Evolutionary conservation across 2,888 invertebrate species (phyloP), one percentile per base, ranked within the genome.

Genomic region (Arge pagana): DNA sequence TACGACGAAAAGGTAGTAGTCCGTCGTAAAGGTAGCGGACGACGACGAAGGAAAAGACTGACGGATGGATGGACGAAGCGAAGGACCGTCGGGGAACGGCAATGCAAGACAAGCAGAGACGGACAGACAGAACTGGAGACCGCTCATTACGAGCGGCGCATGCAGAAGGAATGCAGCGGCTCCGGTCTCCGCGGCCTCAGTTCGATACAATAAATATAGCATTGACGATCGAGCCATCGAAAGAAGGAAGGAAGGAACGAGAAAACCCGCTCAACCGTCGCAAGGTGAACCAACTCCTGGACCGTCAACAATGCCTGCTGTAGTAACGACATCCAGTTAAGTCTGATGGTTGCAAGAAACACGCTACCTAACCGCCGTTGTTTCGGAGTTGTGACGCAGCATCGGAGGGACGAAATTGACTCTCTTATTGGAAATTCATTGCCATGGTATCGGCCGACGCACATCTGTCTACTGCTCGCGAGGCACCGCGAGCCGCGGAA

Each of bases 111-210:
- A 62, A 62, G 63, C 62, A 62, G 59, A 63, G 67, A 69, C 70
- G 71, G 72, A 70, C 68, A 62, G 73, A 71, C 71, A 66, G 72
- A 66, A 64, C 63, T 61, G 67, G 67, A 71, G 73, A 68, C 65
- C 71, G 71, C 72, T 74, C 74, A 74, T 74, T 74, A 74, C 72
- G 71, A 61, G 63, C 68, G 65, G 66, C 68, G 70, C 67, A 72
- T 71, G 66, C 72, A 68, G 70, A 65, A 63, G 72, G 74, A 74
- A 74, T 74, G 73, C 66, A 67, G 62, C 66, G 66, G 63, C 63
- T 65, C 62, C 64, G 56, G 57, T 55, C 55, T 54, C 54, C 36
- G 50, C 55, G 15, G 54, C 56, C 41, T 50, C 52, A 41, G 52
- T 51, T 37, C 64, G 70, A 70, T 70, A 67, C 72, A 72, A 72